Percentiles rank a stretch among this genome's conserved stretches.
Conservation (phyloP, 1,140 invertebrate species). For the Ceratosolen fusciceps region DNA sequence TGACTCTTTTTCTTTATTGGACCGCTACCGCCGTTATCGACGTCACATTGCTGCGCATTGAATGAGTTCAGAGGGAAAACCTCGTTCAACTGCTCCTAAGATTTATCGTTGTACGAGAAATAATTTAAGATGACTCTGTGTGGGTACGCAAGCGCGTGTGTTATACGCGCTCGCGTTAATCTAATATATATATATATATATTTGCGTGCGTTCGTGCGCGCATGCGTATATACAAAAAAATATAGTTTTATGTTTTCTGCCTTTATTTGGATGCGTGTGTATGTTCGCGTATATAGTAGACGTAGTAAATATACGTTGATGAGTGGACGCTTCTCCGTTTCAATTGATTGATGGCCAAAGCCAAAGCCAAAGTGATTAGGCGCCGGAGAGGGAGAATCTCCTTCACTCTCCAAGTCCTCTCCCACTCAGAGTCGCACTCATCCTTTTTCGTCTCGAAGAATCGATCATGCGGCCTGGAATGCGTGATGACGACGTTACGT, state of each 20-base stretch:
- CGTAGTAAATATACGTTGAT: background rate
- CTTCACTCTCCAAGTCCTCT: background rate
- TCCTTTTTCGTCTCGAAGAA: background rate
- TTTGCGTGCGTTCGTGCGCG: background rate
- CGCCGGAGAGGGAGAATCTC: background rate
- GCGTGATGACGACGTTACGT: conserved; percentile 30
- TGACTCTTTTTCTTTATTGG: background rate
- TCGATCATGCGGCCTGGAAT: conserved; percentile 30
- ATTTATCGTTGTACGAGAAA: conserved; percentile 22
- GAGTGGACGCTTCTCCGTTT: background rate
- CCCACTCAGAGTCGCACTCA: too few relatives aligned
- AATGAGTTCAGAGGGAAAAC: conserved; percentile 21
- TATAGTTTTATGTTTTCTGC: background rate
- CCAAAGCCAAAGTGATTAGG: conserved; percentile 29
- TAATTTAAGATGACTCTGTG: too few relatives aligned
- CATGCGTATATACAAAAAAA: background rate
- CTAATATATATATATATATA: too few relatives aligned
- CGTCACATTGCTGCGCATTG: background rate
- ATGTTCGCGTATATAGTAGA: background rate
- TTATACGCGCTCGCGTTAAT: too few relatives aligned
- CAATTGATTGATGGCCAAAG: conserved; percentile 20
- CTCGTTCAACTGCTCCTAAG: background rate
- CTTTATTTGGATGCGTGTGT: background rate
- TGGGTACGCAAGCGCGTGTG: too few relatives aligned
- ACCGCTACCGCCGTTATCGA: too few relatives aligned